These are phyloP conservation scores for Lates japonicus DNA, from an alignment of 2,797 vertebrate species.

Conservation along the genomic window DNA sequence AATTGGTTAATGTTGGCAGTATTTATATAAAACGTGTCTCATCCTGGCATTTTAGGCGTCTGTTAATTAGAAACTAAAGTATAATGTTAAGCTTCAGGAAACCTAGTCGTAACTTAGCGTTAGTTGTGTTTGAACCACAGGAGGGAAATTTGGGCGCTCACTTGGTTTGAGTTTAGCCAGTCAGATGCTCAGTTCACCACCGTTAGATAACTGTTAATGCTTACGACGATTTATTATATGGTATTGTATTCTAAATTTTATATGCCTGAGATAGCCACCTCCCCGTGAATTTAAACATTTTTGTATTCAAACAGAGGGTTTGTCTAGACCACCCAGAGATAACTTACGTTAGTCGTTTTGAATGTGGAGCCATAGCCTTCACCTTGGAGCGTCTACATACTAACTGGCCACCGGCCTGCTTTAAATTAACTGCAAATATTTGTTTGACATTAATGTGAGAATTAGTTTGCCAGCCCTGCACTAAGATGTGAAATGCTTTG, in stretches of 20 bases:
- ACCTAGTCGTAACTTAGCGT: neutral
- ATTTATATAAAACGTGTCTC: neutral
- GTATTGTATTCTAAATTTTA: neutral
- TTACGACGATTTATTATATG: neutral
- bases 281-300: neutral
- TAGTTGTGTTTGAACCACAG: constrained; percentile 50
- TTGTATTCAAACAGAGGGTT: neutral
- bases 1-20: neutral
- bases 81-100: neutral
- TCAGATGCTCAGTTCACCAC: neutral
- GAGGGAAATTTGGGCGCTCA: constrained; percentile 89
- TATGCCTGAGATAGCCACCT: rapidly evolving
- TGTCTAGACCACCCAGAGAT: constrained; percentile 23
- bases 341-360: constrained; percentile 45
- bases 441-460: constrained; percentile 61
- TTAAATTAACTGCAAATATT: constrained; percentile 62
- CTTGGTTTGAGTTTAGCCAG: constrained; percentile 32
- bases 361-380: constrained; percentile 45
- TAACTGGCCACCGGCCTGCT: neutral
- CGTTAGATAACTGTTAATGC: neutral
- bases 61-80: neutral
- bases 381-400: neutral
- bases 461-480: constrained; percentile 37
- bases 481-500: constrained; percentile 49
- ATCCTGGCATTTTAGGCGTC: rapidly evolving